A percentile compares a stretch with the other conserved stretches of the same genome.
Conservation (phyloP, 2,797 vertebrate species). For the Danio aesculapii region DNA sequence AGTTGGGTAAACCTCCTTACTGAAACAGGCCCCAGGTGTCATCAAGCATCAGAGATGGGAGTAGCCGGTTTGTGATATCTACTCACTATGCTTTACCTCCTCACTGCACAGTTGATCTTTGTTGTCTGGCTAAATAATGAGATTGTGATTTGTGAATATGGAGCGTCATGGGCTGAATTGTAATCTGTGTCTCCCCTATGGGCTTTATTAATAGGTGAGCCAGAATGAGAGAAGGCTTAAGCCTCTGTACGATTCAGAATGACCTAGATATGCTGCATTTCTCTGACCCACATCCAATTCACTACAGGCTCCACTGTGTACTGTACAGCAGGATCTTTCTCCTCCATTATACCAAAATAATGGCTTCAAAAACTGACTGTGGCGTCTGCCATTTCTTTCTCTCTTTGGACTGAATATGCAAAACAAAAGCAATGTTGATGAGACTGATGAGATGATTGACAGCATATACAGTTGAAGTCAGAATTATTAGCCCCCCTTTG, state of each 20-base stretch:
- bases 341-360: conserved; percentile 12
- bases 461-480: too few species aligned
- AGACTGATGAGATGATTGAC: neutral
- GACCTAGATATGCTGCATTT: conserved; percentile 56
- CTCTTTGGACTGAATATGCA: neutral
- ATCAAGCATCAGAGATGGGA: neutral
- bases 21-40: too few species aligned
- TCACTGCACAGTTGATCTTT: conserved; percentile 1
- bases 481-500: too few species aligned
- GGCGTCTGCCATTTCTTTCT: neutral
- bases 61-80: neutral
- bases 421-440: neutral
- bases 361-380: conserved; percentile 4
- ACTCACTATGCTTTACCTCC: neutral
- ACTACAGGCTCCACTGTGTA: conserved; percentile 22
- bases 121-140: conserved; percentile 28
- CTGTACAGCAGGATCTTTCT: conserved; percentile 25
- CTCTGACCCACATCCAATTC: conserved; percentile 56
- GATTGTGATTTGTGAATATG: conserved; percentile 38
- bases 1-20: too few species aligned
- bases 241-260: conserved; percentile 43
- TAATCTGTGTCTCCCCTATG: conserved; percentile 40
- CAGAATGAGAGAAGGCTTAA: conserved; percentile 42
- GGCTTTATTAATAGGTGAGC: conserved; percentile 48
- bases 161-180: conserved; percentile 18